phyloP scores from a whole-genome alignment of 2,888 invertebrate species.

The Ferrisia virgata region DNA sequence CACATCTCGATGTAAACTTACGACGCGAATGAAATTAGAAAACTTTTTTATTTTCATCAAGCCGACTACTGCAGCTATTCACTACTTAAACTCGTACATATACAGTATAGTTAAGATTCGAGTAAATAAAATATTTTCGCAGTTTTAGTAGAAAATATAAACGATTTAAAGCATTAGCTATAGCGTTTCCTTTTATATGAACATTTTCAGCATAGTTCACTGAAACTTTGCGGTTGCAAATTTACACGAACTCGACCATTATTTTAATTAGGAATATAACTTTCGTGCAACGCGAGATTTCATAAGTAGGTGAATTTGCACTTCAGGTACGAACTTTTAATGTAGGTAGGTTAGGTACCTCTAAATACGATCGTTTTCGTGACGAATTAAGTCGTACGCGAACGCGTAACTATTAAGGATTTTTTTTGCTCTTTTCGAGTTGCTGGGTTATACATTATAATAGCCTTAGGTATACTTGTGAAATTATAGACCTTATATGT shows the following conservation, averaged over 20 bases:
- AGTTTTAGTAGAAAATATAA: neutral
- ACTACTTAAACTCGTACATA: no score
- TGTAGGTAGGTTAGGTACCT: no score
- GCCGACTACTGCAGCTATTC: neutral
- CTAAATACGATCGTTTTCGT: constrained; percentile 5
- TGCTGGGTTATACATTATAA: neutral
- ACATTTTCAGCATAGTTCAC: neutral
- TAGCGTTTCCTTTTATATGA: constrained; percentile 3
- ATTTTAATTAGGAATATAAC: constrained; percentile 12
- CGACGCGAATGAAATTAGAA: constrained; percentile 2
- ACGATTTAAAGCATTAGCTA: constrained; percentile 3
- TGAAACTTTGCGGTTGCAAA: neutral
- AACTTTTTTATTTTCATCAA: neutral
- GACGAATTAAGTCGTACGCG: neutral
- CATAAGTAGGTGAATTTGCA: constrained; percentile 14
- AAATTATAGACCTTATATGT: neutral
- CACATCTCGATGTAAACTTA: neutral
- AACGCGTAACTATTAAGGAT: neutral
- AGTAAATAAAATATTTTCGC: neutral
- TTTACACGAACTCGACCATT: constrained; percentile 2
- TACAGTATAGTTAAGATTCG: neutral
- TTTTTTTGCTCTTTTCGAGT: neutral
- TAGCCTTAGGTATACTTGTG: neutral
- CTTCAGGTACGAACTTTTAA: constrained; percentile 8
- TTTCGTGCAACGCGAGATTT: neutral